phyloP scores from a whole-genome alignment of 2,113 vertebrate species.

The Osmerus eperlanus region DNA sequence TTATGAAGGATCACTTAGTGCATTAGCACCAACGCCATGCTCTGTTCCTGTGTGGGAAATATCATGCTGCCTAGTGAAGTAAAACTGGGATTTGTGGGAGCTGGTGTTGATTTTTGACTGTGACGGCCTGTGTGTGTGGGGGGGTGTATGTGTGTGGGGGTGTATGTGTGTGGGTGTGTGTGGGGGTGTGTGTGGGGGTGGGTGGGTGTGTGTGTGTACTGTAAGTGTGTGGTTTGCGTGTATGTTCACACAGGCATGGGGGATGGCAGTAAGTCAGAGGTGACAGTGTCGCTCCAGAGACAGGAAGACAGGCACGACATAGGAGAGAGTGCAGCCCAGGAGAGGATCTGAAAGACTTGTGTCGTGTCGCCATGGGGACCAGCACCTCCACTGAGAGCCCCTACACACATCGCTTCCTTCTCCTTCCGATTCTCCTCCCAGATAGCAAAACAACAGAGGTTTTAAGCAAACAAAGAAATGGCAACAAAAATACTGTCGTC shows the following conservation, averaged over 20 bases:
- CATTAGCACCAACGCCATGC: conserved; percentile 50
- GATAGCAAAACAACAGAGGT: neutral
- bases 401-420: neutral
- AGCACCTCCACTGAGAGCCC: conserved; percentile 25
- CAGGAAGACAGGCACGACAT: conserved; percentile 41
- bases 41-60: conserved; percentile 48
- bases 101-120: conserved; percentile 6
- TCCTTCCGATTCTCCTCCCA: neutral
- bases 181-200: conserved; percentile 32
- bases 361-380: conserved; percentile 43
- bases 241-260: conserved; percentile 26
- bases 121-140: neutral
- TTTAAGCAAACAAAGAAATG: too few species aligned
- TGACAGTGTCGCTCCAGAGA: conserved; percentile 48
- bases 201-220: neutral
- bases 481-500: too few species aligned
- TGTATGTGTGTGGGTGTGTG: neutral
- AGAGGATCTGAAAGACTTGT: conserved; percentile 11
- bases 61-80: conserved; percentile 47
- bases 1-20: conserved; percentile 62
- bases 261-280: conserved; percentile 60
- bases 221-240: conserved; percentile 5
- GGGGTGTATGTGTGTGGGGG: neutral
- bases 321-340: neutral
- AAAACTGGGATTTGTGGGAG: conserved; percentile 15